Evolutionary conservation across 1,140 invertebrate genomes (phyloP), one percentile per base, ranked within the genome.

Genomic region (Phymastichus coffea): DNA sequence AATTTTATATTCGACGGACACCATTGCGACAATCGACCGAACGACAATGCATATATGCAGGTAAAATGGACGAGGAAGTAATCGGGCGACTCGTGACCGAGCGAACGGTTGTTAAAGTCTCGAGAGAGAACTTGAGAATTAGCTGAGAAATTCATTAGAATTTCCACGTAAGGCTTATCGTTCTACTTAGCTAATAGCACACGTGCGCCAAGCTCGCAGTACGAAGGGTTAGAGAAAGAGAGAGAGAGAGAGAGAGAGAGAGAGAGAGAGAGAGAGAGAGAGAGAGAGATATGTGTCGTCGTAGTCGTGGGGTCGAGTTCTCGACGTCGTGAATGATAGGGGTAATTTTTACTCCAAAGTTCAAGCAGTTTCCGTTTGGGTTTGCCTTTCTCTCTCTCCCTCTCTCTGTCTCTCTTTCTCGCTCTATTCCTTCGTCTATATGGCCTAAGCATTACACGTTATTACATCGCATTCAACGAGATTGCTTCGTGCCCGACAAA

Each of bases 101-200:
- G n/a, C n/a, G n/a, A n/a, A n/a, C n/a, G n/a, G n/a, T n/a, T n/a
- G n/a, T n/a, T n/a, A n/a, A n/a, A n/a, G n/a, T n/a, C n/a, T n/a
- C n/a, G n/a, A n/a, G n/a, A n/a, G n/a, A n/a, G n/a, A n/a, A n/a
- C n/a, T n/a, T n/a, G n/a, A n/a, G 56, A 58, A 58, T 63, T 65
- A 58, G 64, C 48, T 63, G 57, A 43, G 51, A 60, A 66, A 66
- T 63, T 66, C 64, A 66, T 63, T 65, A 63, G 52, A 65, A 65
- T 61, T 63, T 66, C 58, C n/a, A 30, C 47, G 57, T 46, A 43
- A 59, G 57, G 57, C 57, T 59, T 57, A 66, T 63, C 57, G 61
- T 41, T 52, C 25, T 55, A 60, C 57, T 63, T 59, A 54, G 57
- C 61, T 63, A 57, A 63, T 57, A 51, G 54, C 47, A 51, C 43